A percentile compares a stretch with the other conserved stretches of the same genome.
phyloP scores from a whole-genome alignment of 1,140 invertebrate genomes.

The Anastrepha ludens region DNA sequence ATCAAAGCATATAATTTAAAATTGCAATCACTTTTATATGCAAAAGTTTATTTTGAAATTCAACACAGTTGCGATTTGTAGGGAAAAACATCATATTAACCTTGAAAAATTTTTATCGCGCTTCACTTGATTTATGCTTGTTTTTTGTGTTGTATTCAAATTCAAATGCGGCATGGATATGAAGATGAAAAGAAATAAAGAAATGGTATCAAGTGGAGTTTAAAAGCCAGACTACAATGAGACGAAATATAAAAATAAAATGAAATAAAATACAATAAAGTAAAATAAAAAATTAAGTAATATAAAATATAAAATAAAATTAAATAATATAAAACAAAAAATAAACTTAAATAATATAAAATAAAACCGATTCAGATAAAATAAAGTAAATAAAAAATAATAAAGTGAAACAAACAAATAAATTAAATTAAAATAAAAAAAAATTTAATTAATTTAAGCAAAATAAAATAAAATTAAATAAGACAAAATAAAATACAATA shows the following conservation, averaged over 20 bases:
- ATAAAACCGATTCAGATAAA: too few relatives aligned
- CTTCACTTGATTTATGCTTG: not conserved
- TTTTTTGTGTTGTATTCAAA: not conserved
- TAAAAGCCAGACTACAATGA: not conserved
- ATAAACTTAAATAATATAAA: not conserved
- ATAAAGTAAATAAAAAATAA: too few relatives aligned
- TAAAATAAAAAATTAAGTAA: not conserved
- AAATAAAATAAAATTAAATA: constrained; percentile 5
- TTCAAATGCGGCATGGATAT: not conserved
- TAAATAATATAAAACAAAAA: not conserved
- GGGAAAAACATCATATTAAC: constrained; percentile 6
- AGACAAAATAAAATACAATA: not conserved
- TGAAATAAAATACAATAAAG: not conserved
- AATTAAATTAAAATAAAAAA: not conserved
- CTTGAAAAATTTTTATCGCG: constrained; percentile 21
- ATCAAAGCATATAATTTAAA: not conserved
- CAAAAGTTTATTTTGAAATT: constrained; percentile 13
- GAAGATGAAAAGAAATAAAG: constrained; percentile 4
- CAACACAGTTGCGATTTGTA: constrained; percentile 38
- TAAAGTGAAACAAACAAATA: too few relatives aligned
- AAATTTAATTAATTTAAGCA: not conserved
- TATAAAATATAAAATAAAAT: not conserved
- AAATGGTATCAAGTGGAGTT: not conserved
- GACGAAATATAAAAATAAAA: not conserved
- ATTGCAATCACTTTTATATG: not conserved